Percentiles rank a stretch among this genome's conserved stretches.
Evolutionary conservation across 2,113 vertebrate species (phyloP).

Genomic region (Myanophis thanlyinensis): DNA sequence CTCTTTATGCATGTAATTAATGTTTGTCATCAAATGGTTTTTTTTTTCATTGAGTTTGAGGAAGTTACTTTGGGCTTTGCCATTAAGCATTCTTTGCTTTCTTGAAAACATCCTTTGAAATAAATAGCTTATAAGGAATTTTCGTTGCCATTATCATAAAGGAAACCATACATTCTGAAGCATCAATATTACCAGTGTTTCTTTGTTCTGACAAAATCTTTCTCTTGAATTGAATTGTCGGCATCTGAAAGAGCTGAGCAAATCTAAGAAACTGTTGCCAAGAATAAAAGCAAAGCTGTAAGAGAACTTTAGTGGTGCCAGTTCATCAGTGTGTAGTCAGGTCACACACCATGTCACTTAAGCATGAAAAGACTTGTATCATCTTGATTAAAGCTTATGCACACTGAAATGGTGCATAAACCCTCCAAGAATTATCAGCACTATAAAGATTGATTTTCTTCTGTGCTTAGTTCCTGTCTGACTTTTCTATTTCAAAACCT

Average conservation of each 20-base stretch:
- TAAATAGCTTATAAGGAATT: slow-evolving; percentile 27
- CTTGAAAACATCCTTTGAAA: slow-evolving; percentile 40
- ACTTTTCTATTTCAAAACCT: neutral
- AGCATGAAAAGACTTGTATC: slow-evolving; percentile 11
- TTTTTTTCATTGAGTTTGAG: slow-evolving; percentile 30
- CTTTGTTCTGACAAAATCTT: slow-evolving; percentile 3
- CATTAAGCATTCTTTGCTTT: slow-evolving; percentile 49
- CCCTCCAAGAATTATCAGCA: neutral
- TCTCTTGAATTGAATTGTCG: neutral
- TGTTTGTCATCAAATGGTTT: slow-evolving; percentile 55
- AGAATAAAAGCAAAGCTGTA: neutral
- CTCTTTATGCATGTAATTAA: slow-evolving; percentile 72
- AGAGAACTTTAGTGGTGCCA: neutral
- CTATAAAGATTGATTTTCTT: slow-evolving; percentile 7
- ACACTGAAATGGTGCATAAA: accelerated
- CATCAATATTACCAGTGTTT: neutral
- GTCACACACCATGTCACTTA: slow-evolving; percentile 32
- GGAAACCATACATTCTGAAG: neutral
- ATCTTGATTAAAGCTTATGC: slow-evolving; percentile 7
- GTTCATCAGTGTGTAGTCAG: neutral
- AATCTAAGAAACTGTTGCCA: slow-evolving; percentile 31
- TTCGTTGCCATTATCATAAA: slow-evolving; percentile 23
- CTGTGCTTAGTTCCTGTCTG: neutral
- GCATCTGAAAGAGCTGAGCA: neutral
- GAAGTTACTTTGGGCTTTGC: slow-evolving; percentile 27